Conservation (phyloP, 2,797 vertebrate genomes). For the Acanthiza pusilla region DNA sequence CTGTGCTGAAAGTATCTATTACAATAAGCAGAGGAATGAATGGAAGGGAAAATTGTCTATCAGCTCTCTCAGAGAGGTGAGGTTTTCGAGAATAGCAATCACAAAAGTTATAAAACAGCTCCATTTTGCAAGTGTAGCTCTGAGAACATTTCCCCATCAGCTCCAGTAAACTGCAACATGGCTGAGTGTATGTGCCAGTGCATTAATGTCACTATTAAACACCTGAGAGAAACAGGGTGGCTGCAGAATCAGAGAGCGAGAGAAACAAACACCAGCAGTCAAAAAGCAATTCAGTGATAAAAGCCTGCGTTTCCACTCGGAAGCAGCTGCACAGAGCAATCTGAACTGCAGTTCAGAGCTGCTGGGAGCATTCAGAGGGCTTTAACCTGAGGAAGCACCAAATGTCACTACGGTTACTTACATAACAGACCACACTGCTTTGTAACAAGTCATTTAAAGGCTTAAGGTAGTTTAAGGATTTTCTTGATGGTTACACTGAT, state of each 20-base stretch:
- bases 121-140: not conserved
- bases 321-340: not conserved
- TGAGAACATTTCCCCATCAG: not conserved
- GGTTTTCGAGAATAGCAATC: not conserved
- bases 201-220: not conserved
- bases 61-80: not conserved
- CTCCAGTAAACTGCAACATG: not conserved
- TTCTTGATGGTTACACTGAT: not conserved
- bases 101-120: not conserved
- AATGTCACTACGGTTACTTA: not conserved
- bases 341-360: not conserved
- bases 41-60: conserved; percentile 5
- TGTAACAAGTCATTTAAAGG: not conserved
- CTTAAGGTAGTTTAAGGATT: not conserved
- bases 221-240: not conserved
- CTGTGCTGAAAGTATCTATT: not conserved
- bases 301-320: not conserved
- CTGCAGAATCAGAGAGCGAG: not conserved
- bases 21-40: not conserved
- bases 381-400: conserved; percentile 29
- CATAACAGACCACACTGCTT: not conserved
- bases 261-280: not conserved
- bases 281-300: not conserved
- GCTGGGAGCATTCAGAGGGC: not conserved
- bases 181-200: not conserved